Evolutionary conservation across 2,888 invertebrate genomes (phyloP).

Genomic region (Apamea anceps): DNA sequence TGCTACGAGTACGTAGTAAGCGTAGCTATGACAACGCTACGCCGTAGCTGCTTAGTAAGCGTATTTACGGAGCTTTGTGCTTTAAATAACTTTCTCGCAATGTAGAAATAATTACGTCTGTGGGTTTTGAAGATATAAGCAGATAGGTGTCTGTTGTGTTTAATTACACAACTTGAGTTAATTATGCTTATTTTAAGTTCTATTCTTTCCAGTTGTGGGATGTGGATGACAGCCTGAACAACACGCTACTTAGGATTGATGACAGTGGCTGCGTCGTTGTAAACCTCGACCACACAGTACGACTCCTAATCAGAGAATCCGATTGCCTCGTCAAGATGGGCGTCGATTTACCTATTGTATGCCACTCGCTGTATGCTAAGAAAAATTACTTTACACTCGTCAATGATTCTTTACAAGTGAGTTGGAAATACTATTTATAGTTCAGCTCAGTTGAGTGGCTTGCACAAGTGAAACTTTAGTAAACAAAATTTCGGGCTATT

Average conservation of each 20-base stretch:
- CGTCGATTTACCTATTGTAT: conserved; percentile 95
- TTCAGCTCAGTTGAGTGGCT: neutral
- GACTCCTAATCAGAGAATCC: conserved; percentile 94
- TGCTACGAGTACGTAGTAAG: conserved; percentile 43
- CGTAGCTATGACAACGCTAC: conserved; percentile 36
- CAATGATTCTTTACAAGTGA: conserved; percentile 94
- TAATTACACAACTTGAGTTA: neutral
- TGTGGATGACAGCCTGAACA: conserved; percentile 91
- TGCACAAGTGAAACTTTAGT: neutral
- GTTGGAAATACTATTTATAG: conserved; percentile 29
- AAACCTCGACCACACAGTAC: conserved; percentile 94
- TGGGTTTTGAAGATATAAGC: neutral
- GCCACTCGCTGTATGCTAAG: conserved; percentile 94
- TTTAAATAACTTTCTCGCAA: neutral
- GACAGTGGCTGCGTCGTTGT: conserved; percentile 93
- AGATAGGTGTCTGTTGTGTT: neutral
- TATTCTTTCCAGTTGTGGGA: conserved; percentile 90
- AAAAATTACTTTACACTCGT: conserved; percentile 94
- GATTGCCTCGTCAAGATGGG: conserved; percentile 96
- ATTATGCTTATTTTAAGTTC: neutral
- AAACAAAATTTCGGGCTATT: neutral
- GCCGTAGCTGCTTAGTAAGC: conserved; percentile 21
- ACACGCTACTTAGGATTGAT: conserved; percentile 91
- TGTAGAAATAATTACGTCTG: neutral
- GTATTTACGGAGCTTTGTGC: neutral